These are phyloP conservation scores for Sprattus sprattus DNA, from an alignment of 2,113 vertebrate genomes.

Conservation along the genomic window DNA sequence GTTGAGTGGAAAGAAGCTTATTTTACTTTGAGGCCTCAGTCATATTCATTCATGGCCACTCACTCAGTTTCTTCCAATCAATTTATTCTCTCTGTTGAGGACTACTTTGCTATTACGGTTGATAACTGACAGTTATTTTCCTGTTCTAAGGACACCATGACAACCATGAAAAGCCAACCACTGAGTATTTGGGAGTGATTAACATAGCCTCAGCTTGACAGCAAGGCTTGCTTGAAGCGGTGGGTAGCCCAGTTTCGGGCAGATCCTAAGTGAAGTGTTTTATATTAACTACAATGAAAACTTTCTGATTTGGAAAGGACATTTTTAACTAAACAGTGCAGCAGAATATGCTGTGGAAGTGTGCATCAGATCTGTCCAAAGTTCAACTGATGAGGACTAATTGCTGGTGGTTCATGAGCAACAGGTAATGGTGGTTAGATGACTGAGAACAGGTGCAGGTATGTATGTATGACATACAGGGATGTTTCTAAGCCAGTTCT, in stretches of 20 bases:
- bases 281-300: too few species aligned
- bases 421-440: neutral
- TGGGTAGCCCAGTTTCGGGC: neutral
- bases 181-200: neutral
- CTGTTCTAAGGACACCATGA: neutral
- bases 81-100: neutral
- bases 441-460: neutral
- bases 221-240: neutral
- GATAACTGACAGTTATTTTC: slow-evolving; percentile 3
- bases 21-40: neutral
- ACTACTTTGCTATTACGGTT: neutral
- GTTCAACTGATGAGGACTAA: neutral
- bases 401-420: neutral
- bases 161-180: neutral
- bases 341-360: neutral
- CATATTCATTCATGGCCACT: neutral
- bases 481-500: neutral
- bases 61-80: neutral
- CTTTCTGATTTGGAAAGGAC: too few species aligned
- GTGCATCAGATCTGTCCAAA: too few species aligned
- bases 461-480: neutral
- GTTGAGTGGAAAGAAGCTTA: neutral
- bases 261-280: too few species aligned
- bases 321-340: neutral
- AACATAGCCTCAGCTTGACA: neutral